Conservation (phyloP, 2,797 vertebrate genomes). For the Bryconaethiops microstoma region DNA sequence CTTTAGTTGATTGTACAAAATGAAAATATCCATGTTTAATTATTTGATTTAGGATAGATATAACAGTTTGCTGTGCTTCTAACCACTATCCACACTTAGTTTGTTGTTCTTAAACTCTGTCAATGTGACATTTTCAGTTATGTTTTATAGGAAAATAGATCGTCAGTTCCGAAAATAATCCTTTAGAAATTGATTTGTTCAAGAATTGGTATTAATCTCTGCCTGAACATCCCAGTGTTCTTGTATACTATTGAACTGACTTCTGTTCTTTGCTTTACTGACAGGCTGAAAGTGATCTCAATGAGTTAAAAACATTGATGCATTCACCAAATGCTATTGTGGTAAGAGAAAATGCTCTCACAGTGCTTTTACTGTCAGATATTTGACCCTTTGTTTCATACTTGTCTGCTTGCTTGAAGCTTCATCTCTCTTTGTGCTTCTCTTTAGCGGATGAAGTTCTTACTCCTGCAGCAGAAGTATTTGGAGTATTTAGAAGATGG, state of each 20-base stretch:
- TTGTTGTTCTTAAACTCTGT: neutral
- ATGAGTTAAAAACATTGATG: constrained; percentile 97
- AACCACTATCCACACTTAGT: neutral
- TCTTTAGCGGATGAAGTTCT: constrained; percentile 94
- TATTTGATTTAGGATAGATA: neutral
- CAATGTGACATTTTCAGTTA: neutral
- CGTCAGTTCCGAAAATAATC: neutral
- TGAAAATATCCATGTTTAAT: neutral
- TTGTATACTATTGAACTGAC: neutral
- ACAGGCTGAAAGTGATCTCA: constrained; percentile 97
- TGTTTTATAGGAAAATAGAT: neutral
- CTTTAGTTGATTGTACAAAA: neutral
- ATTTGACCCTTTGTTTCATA: neutral
- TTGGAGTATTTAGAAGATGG: constrained; percentile 97
- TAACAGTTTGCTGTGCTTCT: neutral
- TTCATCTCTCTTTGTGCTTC: neutral
- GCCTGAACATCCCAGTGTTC: neutral
- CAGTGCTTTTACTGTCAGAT: constrained; percentile 8
- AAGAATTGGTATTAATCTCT: neutral
- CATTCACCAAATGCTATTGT: constrained; percentile 95
- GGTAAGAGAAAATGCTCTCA: constrained; percentile 78
- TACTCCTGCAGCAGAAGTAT: constrained; percentile 98
- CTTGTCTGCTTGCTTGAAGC: neutral
- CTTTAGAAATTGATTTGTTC: neutral
- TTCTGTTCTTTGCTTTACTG: constrained; percentile 7